Evolutionary conservation across 2,888 invertebrate species (phyloP).

Genomic region (Drosophila helvetica): DNA sequence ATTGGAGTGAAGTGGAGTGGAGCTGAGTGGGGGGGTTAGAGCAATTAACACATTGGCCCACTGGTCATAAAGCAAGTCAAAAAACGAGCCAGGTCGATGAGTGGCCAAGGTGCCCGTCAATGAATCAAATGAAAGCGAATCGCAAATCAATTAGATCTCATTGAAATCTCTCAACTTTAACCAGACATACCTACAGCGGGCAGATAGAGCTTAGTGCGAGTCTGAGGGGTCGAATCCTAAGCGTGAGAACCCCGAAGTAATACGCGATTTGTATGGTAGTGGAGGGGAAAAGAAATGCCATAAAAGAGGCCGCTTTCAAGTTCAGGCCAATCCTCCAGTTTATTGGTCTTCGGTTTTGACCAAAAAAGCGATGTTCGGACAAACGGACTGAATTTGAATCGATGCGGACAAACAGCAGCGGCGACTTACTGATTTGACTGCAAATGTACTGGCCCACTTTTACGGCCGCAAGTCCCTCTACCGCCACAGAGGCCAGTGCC

Average conservation of each 20-base stretch:
- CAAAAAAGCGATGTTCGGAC: not conserved
- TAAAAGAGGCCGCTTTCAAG: constrained; percentile 45
- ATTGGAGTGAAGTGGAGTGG: constrained; percentile 42
- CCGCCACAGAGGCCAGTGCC: too few species aligned
- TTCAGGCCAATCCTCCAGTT: constrained; percentile 45
- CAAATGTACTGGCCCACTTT: constrained; percentile 60
- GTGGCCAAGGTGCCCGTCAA: constrained; percentile 25
- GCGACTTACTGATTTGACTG: constrained; percentile 43
- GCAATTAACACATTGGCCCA: constrained; percentile 78
- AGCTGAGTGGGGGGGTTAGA: constrained; percentile 34
- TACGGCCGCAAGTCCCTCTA: constrained; percentile 43
- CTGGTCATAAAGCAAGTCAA: constrained; percentile 53
- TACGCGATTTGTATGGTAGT: constrained; percentile 32
- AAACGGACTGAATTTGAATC: constrained; percentile 59
- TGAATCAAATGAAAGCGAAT: constrained; percentile 28
- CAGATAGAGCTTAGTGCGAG: too few species aligned
- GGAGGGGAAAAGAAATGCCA: constrained; percentile 31
- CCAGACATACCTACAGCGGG: not conserved
- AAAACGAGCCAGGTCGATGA: constrained; percentile 26
- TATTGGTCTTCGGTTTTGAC: constrained; percentile 47
- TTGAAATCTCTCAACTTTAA: not conserved
- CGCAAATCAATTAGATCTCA: constrained; percentile 15
- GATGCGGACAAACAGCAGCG: constrained; percentile 9
- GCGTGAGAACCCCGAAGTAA: constrained; percentile 35
- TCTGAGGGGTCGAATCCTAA: not conserved